A percentile compares a stretch with the other conserved stretches of the same genome.
These are phyloP conservation scores for Xiphias gladius DNA, from an alignment of 2,113 vertebrate species.

Conservation along the genomic window DNA sequence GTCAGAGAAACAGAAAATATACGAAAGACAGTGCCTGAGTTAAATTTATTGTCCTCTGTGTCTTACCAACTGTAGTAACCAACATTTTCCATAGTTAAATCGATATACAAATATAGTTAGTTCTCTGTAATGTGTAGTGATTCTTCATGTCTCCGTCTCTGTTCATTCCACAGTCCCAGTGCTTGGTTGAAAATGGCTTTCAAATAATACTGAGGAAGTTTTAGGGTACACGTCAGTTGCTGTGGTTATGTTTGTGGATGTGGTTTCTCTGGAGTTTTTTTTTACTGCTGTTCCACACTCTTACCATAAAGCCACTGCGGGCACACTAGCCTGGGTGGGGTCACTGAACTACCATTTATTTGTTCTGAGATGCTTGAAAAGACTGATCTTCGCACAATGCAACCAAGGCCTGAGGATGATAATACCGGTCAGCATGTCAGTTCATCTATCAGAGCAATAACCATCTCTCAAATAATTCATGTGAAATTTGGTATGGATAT, in stretches of 20 bases:
- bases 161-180: neutral
- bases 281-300: conserved; percentile 18
- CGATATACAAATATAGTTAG: neutral
- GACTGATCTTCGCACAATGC: neutral
- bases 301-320: conserved; percentile 34
- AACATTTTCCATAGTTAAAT: neutral
- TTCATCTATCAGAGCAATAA: neutral
- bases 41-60: neutral
- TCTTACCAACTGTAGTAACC: neutral
- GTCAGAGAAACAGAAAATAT: neutral
- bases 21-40: neutral
- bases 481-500: too few relatives aligned
- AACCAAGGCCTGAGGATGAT: neutral
- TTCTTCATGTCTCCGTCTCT: neutral
- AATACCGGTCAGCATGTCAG: neutral
- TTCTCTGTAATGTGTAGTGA: neutral
- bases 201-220: neutral
- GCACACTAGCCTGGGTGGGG: neutral
- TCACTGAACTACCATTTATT: neutral
- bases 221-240: conserved; percentile 30
- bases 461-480: too few relatives aligned
- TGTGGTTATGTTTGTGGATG: conserved; percentile 30
- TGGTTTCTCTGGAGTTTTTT: neutral
- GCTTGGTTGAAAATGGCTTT: neutral
- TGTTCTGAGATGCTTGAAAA: neutral